Percentiles rank a stretch among this genome's conserved stretches.
These are phyloP conservation scores for Orycteropus afer DNA, from an alignment of 2,113 vertebrate genomes.

Conservation along the genomic window DNA sequence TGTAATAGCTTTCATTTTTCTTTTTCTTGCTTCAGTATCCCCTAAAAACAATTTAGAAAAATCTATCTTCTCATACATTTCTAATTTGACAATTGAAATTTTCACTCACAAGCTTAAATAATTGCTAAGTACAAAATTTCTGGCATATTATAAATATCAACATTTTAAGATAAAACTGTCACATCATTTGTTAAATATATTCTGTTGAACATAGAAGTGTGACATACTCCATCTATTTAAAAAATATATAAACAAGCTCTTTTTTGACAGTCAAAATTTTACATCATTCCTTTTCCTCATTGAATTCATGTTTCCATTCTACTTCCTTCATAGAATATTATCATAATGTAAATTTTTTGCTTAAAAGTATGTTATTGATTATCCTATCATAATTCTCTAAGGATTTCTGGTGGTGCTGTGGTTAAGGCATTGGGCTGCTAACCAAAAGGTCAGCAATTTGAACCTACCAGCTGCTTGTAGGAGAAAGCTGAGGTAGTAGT, in stretches of 20 bases:
- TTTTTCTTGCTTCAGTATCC: neutral
- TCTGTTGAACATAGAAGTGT: neutral
- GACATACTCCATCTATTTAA: neutral
- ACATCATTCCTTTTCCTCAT: neutral
- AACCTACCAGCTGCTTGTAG: too few relatives aligned
- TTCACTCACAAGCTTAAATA: neutral
- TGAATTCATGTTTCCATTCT: neutral
- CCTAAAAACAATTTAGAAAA: neutral
- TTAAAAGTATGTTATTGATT: conserved; percentile 15
- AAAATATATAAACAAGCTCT: conserved; percentile 13
- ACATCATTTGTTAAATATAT: neutral
- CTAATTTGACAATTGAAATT: conserved; percentile 7
- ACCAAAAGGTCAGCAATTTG: too few relatives aligned
- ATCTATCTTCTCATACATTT: neutral
- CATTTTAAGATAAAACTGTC: conserved; percentile 27
- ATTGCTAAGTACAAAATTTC: neutral
- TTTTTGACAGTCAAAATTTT: neutral
- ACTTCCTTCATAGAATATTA: conserved; percentile 21
- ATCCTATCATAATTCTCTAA: too few relatives aligned
- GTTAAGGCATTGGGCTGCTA: too few relatives aligned
- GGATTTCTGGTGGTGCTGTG: too few relatives aligned
- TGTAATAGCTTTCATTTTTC: neutral
- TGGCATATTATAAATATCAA: neutral
- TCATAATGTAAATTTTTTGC: conserved; percentile 44
- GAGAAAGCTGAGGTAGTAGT: too few relatives aligned